phyloP scores from a whole-genome alignment of 2,113 vertebrate genomes.

The Chionomys nivalis region DNA sequence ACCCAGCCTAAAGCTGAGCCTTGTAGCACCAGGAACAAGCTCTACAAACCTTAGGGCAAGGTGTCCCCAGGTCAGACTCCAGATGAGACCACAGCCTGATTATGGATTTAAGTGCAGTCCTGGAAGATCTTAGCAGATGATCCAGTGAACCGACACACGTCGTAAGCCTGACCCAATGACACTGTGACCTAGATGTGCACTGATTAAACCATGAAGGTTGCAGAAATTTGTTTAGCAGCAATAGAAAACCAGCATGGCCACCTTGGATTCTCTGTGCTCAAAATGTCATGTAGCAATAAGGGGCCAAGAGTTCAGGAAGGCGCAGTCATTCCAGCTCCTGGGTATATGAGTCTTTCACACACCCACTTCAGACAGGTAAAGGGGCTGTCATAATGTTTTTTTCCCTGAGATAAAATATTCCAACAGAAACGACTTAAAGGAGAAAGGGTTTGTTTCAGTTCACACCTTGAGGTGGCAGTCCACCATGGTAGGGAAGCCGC shows the following conservation, averaged over 20 bases:
- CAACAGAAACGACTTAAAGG: not conserved
- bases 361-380: not conserved
- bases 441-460: not conserved
- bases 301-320: not conserved
- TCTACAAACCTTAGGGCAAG: not conserved
- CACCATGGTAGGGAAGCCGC: not conserved
- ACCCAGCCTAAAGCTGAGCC: not conserved
- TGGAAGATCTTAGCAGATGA: not conserved
- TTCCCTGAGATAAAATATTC: not conserved
- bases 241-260: not conserved
- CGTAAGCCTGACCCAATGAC: not conserved
- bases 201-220: not conserved
- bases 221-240: not conserved
- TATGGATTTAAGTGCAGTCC: not conserved
- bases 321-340: not conserved
- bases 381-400: not conserved
- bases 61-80: not conserved
- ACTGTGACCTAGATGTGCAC: not conserved
- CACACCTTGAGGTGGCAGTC: not conserved
- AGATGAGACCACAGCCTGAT: not conserved
- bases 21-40: not conserved
- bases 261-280: not conserved
- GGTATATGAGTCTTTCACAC: not conserved
- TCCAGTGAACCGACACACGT: not conserved
- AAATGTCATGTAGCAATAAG: not conserved